These are phyloP conservation scores for Onchidella celtica DNA, from an alignment of 2,888 invertebrate species.

Conservation along the genomic window DNA sequence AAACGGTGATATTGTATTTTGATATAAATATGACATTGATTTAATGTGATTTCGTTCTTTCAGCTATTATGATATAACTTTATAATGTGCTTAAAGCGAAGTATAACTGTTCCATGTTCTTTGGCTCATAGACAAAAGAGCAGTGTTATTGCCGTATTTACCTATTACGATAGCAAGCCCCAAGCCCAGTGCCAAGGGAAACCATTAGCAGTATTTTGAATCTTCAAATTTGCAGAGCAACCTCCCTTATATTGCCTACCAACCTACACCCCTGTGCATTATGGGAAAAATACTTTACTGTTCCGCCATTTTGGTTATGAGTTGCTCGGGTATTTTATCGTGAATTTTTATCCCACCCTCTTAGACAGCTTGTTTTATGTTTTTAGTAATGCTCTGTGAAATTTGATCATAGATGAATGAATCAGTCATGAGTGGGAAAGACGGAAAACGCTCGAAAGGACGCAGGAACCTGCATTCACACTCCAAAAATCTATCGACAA, in stretches of 20 bases:
- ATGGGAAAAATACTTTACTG: conserved; percentile 50
- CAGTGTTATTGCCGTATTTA: too few species aligned
- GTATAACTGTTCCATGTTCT: too few species aligned
- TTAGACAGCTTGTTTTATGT: conserved; percentile 24
- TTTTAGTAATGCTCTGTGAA: conserved; percentile 35
- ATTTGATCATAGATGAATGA: conserved; percentile 15
- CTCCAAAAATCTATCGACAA: conserved; percentile 36
- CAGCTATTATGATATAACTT: too few species aligned
- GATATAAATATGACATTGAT: too few species aligned
- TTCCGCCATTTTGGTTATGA: conserved; percentile 52
- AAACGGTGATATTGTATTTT: too few species aligned
- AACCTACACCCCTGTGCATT: conserved; percentile 43
- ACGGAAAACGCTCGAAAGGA: conserved; percentile 44
- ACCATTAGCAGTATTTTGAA: neutral
- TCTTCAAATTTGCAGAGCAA: conserved; percentile 6
- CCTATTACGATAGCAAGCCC: too few species aligned
- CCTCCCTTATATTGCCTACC: conserved; percentile 37
- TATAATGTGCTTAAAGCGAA: too few species aligned
- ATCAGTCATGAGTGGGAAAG: conserved; percentile 47
- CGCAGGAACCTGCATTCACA: conserved; percentile 47
- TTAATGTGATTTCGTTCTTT: too few species aligned
- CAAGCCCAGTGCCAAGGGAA: conserved; percentile 7
- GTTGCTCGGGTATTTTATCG: conserved; percentile 28
- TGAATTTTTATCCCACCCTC: conserved; percentile 25
- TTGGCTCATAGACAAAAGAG: too few species aligned